Base-by-base conservation (phyloP, 2,113 vertebrate species). In the Kryptolebias marmoratus region DNA sequence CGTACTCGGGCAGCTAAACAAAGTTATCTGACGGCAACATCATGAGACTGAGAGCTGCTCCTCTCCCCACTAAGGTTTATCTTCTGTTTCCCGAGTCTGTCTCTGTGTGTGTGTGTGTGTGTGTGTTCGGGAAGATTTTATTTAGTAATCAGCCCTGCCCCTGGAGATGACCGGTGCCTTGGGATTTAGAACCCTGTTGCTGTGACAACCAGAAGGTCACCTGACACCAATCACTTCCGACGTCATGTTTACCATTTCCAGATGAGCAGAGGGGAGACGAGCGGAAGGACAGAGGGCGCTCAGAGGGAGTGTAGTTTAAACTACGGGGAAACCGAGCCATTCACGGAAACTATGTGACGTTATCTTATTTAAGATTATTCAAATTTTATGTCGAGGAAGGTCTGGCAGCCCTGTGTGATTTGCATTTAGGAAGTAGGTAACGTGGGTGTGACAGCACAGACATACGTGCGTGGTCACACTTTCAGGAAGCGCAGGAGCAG, bases 181-280 rank as follows among this genome's bases (percentile, higher is more conserved):
- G 56, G 81, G 80, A 89, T 86, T 90, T 83, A 76, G 69, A 76
- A 63, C 71, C 79, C 57, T 2, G 76, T 88, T 84, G 73, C 87
- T 53, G 5, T 55, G 65, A 82, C 68, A 85, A 92, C 88, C 62
- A 22, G 90, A 90, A 87, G 81, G 86, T 86, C 88, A 87, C 78
- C 81, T 83, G 89, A 92, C 85, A 88, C 80, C 88, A 81, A 85
- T 92, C 88, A 86, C 82, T 67, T 90, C 75, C 8, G 57, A 89
- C 30, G 39, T 80, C 64, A 79, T 85, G 88, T 90, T 93, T 89
- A 88, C 88, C 83, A 86, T 56, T 55, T 22, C 15, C 58, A 73
- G 66, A 85, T 69, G 32, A 88, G 70, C 48, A 31, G 47, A 32
- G 28, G 36, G 77, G 80, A 73, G 65, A 22, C 70, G 56, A 66